Base-by-base conservation (phyloP, 2,113 vertebrate species). In the Heloderma charlesbogerti region DNA sequence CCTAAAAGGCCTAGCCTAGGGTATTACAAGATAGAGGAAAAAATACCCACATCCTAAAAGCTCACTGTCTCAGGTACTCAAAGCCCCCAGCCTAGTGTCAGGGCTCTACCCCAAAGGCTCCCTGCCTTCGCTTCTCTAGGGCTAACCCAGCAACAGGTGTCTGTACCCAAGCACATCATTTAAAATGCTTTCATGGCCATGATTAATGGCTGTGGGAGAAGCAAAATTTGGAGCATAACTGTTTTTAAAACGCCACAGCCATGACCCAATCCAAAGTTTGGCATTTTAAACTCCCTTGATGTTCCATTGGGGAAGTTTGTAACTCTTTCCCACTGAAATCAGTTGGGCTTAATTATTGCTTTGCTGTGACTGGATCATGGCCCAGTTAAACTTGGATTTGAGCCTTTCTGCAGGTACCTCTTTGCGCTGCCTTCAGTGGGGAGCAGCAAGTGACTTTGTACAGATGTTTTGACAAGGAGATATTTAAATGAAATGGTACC, bases 361-460 rank as follows among this genome's bases (percentile, higher is more conserved):
- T 40, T 43, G 5, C 8, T 22, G 1, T 2, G 37, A 3, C 27
- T 80, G 45, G 43, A 37, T 1, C 4, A 4, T 15, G 7, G 34
- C 37, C 6, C 3, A 0, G 22, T n/a, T 20, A 15, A 12, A n/a
- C 43, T 74, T 40, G 48, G 29, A 13, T 16, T 2, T 1, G 45
- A 57, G 31, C 27, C 25, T 48, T 71, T 71, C 66, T 60, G 31
- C 37, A 34, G 74, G 29, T 31, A 66, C 29, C 37, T 82, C 88
- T 94, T 92, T 87, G 79, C 4, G 85, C 60, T 25, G 4, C 88
- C 48, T 88, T 89, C 78, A 71, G 83, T 27, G 48, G 86, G 51
- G 87, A 92, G 63, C 57, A 89, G 60, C 91, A 93, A 51, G 84
- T 81, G 60, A 71, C 82, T 88, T 20, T 16, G 80, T 92, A 87